Percentiles rank a stretch among this genome's conserved stretches.
Evolutionary conservation across 2,113 vertebrate genomes (phyloP).

Genomic region (Carlito syrichta): DNA sequence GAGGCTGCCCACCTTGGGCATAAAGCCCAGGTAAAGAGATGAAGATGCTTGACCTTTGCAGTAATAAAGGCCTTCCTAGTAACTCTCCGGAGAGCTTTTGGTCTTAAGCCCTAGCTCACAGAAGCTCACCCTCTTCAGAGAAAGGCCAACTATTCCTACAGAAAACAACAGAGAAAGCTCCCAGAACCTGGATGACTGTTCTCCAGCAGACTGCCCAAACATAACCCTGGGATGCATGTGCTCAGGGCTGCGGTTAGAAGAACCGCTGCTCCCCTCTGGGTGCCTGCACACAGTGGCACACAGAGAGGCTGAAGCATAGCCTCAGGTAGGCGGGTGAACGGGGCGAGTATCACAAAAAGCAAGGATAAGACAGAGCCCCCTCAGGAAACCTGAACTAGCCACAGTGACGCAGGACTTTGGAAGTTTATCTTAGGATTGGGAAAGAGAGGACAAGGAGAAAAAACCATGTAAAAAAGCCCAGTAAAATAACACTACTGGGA

Average conservation of each 20-base stretch:
- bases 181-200: background rate
- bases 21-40: background rate
- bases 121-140: background rate
- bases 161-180: background rate
- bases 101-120: background rate
- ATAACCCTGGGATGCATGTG: background rate
- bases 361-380: background rate
- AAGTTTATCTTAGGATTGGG: background rate
- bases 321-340: accelerated
- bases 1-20: background rate
- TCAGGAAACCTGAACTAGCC: background rate
- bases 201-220: background rate
- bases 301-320: background rate
- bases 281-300: background rate
- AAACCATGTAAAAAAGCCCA: background rate
- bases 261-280: too few relatives aligned
- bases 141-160: background rate
- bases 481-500: background rate
- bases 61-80: background rate
- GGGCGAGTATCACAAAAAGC: background rate
- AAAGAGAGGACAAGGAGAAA: background rate
- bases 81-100: background rate
- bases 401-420: background rate
- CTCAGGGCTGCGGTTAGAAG: background rate
- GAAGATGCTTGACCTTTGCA: background rate